Conservation (phyloP, 2,113 vertebrate species). For the Oenanthe oenanthe region DNA sequence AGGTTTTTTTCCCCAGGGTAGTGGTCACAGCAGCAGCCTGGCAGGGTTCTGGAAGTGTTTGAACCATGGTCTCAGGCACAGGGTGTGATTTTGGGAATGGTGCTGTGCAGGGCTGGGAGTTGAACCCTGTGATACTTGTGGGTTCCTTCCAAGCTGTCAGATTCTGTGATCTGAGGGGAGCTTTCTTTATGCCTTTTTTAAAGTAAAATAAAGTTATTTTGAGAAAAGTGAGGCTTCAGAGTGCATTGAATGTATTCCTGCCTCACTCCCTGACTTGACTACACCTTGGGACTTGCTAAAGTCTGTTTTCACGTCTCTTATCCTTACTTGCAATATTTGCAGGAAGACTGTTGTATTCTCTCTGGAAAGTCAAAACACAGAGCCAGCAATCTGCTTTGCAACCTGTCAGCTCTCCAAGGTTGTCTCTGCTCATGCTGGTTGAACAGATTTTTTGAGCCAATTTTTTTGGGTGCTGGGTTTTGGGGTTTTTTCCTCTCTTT, state of each 20-base stretch:
- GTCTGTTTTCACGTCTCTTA: neutral
- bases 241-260: neutral
- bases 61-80: accelerated
- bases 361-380: slow-evolving; percentile 15
- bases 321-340: neutral
- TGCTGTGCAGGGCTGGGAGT: neutral
- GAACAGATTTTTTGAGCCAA: slow-evolving; percentile 14
- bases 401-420: slow-evolving; percentile 13
- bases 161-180: neutral
- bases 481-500: accelerated
- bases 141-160: neutral
- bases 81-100: neutral
- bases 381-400: slow-evolving; percentile 15
- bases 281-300: neutral
- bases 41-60: accelerated
- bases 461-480: neutral
- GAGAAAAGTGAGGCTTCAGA: neutral
- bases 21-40: neutral
- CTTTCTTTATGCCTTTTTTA: neutral
- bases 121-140: neutral
- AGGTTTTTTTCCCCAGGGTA: neutral
- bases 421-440: slow-evolving; percentile 3
- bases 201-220: neutral
- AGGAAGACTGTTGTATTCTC: neutral
- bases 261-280: neutral